Percentiles rank a stretch among this genome's conserved stretches.
Conservation (phyloP, 2,113 vertebrate species). For the Seriola rivoliana region DNA sequence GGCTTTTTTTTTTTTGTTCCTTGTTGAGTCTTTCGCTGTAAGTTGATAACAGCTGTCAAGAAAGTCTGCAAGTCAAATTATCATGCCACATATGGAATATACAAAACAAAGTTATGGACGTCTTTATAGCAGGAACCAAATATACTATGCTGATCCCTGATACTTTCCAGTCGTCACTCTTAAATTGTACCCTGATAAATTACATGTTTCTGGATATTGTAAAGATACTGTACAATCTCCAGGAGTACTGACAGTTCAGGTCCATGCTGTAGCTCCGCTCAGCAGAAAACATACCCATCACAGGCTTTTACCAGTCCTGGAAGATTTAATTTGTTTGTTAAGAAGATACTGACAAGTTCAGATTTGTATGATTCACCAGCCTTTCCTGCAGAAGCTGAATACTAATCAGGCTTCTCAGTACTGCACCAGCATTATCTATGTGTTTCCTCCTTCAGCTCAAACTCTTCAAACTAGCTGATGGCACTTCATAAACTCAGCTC, state of each 20-base stretch:
- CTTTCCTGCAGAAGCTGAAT: slow-evolving; percentile 3
- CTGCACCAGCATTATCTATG: neutral
- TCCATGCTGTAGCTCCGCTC: neutral
- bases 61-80: slow-evolving; percentile 15
- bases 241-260: neutral
- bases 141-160: slow-evolving; percentile 9
- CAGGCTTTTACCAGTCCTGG: neutral
- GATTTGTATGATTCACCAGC: slow-evolving; percentile 23
- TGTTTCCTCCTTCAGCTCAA: slow-evolving; percentile 33
- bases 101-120: slow-evolving; percentile 14
- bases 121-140: slow-evolving; percentile 33
- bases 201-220: slow-evolving; percentile 21
- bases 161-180: slow-evolving; percentile 30
- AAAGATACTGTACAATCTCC: neutral
- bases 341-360: slow-evolving; percentile 2
- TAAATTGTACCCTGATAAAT: slow-evolving; percentile 12
- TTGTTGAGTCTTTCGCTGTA: slow-evolving; percentile 14
- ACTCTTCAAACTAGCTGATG: slow-evolving; percentile 23
- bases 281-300: neutral
- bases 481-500: slow-evolving; percentile 13
- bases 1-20: neutral
- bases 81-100: slow-evolving; percentile 6
- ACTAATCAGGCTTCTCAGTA: slow-evolving; percentile 3
- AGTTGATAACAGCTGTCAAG: slow-evolving; percentile 45
- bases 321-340: neutral